These are phyloP conservation scores for Synanthedon vespiformis DNA, from an alignment of 2,888 invertebrate genomes.

Conservation along the genomic window DNA sequence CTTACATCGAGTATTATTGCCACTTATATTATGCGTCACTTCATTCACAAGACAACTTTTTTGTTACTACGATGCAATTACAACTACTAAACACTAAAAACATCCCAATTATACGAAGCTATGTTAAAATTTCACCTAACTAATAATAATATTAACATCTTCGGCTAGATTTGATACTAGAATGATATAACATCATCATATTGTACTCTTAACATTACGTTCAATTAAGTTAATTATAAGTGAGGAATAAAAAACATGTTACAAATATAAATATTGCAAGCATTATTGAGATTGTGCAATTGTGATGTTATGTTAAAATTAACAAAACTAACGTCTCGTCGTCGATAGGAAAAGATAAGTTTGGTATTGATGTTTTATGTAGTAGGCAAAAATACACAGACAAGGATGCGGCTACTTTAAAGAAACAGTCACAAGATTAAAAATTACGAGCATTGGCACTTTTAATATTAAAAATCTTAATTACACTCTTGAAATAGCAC, in stretches of 20 bases:
- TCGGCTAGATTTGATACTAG: conserved; percentile 73
- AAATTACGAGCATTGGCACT: conserved; percentile 72
- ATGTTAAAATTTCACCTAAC: conserved; percentile 69
- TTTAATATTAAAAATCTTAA: conserved; percentile 68
- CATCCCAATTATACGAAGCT: conserved; percentile 71
- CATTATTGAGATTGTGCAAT: conserved; percentile 71
- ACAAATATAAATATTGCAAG: conserved; percentile 65
- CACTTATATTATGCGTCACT: conserved; percentile 45
- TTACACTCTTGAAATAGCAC: conserved; percentile 69
- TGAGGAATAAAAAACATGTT: conserved; percentile 53
- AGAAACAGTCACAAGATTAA: conserved; percentile 69
- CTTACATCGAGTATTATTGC: conserved; percentile 67
- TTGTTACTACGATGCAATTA: conserved; percentile 56
- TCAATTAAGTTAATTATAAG: conserved; percentile 48
- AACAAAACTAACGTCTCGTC: conserved; percentile 34
- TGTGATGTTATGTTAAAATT: conserved; percentile 41
- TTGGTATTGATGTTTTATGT: conserved; percentile 29
- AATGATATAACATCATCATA: conserved; percentile 69
- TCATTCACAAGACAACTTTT: conserved; percentile 53
- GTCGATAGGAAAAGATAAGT: conserved; percentile 39
- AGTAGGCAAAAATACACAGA: conserved; percentile 29
- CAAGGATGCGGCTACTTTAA: conserved; percentile 33
- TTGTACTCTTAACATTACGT: conserved; percentile 71
- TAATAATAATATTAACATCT: conserved; percentile 70
- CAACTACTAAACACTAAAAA: conserved; percentile 65